A percentile compares a stretch with the other conserved stretches of the same genome.
These are phyloP conservation scores for Dasyornis broadbenti DNA, from an alignment of 2,113 vertebrate species.

Conservation along the genomic window DNA sequence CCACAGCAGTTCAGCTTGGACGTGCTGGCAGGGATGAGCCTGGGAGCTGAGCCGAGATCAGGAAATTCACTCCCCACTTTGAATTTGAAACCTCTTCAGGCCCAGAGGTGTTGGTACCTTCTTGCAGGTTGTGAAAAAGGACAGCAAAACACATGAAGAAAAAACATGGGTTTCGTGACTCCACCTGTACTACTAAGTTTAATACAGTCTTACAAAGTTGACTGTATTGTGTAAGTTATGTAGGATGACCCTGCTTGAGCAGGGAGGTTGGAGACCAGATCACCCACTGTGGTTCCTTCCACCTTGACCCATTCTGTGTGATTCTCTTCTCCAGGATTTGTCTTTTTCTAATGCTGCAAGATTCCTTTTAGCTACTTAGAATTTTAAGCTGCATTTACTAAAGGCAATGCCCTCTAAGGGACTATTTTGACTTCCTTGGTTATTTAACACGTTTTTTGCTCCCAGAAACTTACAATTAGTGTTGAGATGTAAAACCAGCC, in stretches of 20 bases:
- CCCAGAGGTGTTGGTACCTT: background rate
- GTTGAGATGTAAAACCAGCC: background rate
- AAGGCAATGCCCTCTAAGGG: background rate
- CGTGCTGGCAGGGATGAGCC: background rate
- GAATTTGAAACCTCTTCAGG: background rate
- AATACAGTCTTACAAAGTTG: background rate
- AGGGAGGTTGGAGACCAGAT: background rate
- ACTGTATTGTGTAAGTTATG: background rate
- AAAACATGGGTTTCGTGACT: background rate
- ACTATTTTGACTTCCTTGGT: background rate
- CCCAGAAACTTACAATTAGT: background rate
- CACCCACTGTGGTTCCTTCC: background rate
- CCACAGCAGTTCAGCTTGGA: background rate
- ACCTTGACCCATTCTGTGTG: background rate
- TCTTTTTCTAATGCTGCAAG: background rate
- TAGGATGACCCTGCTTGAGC: background rate
- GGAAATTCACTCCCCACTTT: background rate
- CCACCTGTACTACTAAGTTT: background rate
- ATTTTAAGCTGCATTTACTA: background rate
- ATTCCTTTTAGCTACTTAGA: background rate
- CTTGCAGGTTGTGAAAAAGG: background rate
- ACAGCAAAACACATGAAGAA: background rate
- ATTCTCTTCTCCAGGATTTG: background rate
- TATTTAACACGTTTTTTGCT: background rate
- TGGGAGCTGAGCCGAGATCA: background rate